Conservation (phyloP, 1,140 invertebrate genomes). For the Hermatobates lingyangjiaoensis region DNA sequence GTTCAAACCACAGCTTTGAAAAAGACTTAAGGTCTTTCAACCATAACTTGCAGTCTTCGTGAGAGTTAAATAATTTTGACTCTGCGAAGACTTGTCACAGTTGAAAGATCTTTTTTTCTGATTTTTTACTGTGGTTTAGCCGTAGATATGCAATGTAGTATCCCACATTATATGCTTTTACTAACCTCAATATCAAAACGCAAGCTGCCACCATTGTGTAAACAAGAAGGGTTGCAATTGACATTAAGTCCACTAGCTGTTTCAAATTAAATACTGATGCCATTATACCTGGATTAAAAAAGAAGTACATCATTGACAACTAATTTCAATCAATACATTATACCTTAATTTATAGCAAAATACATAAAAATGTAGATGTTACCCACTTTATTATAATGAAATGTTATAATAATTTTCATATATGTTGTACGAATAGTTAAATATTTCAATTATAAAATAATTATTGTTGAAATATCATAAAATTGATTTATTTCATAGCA, state of each 20-base stretch:
- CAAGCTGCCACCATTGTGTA: slow-evolving; percentile 78
- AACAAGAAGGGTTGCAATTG: slow-evolving; percentile 77
- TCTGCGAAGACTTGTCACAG: not conserved
- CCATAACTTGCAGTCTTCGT: not conserved
- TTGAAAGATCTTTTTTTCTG: not conserved
- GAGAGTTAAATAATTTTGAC: not conserved
- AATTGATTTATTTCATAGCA: too few relatives aligned
- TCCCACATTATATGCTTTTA: not conserved
- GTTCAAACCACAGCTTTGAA: not conserved
- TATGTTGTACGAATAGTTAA: too few relatives aligned
- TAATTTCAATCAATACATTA: too few relatives aligned
- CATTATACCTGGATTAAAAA: slow-evolving; percentile 40
- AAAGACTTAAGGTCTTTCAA: not conserved
- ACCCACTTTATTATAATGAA: too few relatives aligned
- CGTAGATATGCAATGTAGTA: not conserved
- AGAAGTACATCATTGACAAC: too few relatives aligned
- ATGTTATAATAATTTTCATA: too few relatives aligned
- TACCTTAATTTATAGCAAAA: too few relatives aligned
- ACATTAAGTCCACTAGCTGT: slow-evolving; percentile 85
- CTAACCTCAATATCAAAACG: slow-evolving; percentile 62
- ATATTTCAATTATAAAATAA: too few relatives aligned
- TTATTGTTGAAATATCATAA: too few relatives aligned
- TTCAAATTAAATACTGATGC: slow-evolving; percentile 71
- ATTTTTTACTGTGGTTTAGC: not conserved
- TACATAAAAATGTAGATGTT: too few relatives aligned